phyloP scores from a whole-genome alignment of 2,797 vertebrate species.

The Amazona ochrocephala region DNA sequence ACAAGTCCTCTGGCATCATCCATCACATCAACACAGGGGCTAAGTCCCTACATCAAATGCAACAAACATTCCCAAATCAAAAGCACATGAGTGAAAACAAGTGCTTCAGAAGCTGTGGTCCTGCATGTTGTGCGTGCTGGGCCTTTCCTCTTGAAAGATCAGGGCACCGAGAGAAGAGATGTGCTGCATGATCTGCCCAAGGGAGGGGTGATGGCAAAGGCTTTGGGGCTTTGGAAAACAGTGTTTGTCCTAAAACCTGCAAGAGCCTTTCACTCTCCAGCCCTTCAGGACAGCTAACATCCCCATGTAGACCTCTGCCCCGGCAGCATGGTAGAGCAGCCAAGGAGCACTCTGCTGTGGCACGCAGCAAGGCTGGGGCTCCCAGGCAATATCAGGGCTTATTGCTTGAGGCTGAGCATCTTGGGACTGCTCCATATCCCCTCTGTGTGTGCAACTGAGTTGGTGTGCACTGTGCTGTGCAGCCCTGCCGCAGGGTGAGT shows the following conservation, averaged over 20 bases:
- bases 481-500: background rate
- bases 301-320: rapidly evolving
- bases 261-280: background rate
- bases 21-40: background rate
- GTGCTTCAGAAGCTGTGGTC: background rate
- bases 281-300: background rate
- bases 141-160: background rate
- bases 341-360: background rate
- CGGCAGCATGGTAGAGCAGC: background rate
- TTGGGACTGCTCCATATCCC: rapidly evolving
- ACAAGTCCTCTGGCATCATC: background rate
- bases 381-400: background rate
- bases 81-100: background rate
- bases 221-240: background rate
- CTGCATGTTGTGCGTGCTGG: background rate
- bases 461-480: rapidly evolving
- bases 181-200: background rate
- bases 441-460: rapidly evolving
- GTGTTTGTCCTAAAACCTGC: background rate
- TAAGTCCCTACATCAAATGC: background rate
- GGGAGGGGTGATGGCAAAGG: background rate
- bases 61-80: background rate
- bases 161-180: background rate
- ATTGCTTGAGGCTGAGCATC: background rate
- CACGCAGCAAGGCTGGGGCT: background rate